phyloP scores from a whole-genome alignment of 1,140 invertebrate species.

The Cydia amplana region DNA sequence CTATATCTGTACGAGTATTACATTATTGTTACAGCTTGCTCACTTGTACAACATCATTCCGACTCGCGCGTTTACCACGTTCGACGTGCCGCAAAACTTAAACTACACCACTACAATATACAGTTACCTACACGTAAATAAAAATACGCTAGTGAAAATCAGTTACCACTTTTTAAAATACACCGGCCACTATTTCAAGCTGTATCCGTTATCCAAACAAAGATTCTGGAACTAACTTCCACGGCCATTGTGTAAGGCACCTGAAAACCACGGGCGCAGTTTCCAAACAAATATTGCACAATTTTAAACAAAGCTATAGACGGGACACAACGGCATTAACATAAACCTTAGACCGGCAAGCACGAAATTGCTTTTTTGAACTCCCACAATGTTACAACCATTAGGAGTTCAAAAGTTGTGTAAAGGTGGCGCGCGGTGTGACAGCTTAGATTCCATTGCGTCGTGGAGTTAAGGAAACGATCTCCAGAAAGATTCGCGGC shows the following conservation, averaged over 20 bases:
- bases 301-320: conserved; percentile 76
- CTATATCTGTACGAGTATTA: conserved; percentile 55
- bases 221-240: conserved; percentile 63
- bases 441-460: conserved; percentile 61
- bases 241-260: conserved; percentile 61
- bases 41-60: conserved; percentile 51
- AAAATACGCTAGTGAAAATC: conserved; percentile 27
- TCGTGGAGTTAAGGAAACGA: conserved; percentile 50
- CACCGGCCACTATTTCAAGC: conserved; percentile 48
- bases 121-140: conserved; percentile 22
- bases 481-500: conserved; percentile 25
- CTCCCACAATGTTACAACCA: conserved; percentile 68
- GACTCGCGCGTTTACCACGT: conserved; percentile 30
- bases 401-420: conserved; percentile 71
- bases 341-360: conserved; percentile 64
- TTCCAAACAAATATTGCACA: conserved; percentile 69
- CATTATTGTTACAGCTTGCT: conserved; percentile 42
- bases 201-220: conserved; percentile 57
- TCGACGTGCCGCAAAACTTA: not conserved
- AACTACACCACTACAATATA: not conserved
- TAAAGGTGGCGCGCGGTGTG: conserved; percentile 56
- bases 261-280: conserved; percentile 66
- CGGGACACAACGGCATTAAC: conserved; percentile 62
- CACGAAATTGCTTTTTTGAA: conserved; percentile 77
- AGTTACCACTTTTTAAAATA: conserved; percentile 49